phyloP scores from a whole-genome alignment of 2,888 invertebrate species.

The Microplitis manilae region DNA sequence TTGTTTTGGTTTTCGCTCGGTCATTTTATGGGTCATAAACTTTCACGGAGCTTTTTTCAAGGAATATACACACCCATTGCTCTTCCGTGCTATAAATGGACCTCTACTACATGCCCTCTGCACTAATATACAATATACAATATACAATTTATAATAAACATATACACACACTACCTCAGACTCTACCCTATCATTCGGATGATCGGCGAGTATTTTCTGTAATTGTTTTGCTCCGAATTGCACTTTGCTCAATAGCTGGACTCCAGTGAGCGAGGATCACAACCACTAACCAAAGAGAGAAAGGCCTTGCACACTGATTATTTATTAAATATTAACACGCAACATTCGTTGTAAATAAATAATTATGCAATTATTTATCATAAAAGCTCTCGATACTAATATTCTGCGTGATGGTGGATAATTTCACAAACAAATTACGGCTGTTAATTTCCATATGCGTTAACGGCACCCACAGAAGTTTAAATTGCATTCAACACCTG shows the following conservation, averaged over 20 bases:
- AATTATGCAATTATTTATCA: too few relatives aligned
- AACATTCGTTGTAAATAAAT: too few relatives aligned
- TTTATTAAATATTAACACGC: too few relatives aligned
- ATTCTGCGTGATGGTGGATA: too few relatives aligned
- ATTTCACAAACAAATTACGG: too few relatives aligned
- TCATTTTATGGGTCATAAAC: conserved; percentile 56
- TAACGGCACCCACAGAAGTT: too few relatives aligned
- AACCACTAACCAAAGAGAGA: too few relatives aligned
- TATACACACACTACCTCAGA: conserved; percentile 49
- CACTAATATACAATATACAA: conserved; percentile 42
- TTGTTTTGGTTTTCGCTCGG: conserved; percentile 50
- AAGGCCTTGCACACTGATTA: too few relatives aligned
- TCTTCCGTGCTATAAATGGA: neutral
- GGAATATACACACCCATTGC: conserved; percentile 41
- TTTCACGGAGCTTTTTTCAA: conserved; percentile 51
- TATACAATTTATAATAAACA: conserved; percentile 43
- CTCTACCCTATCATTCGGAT: conserved; percentile 52
- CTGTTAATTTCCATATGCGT: too few relatives aligned
- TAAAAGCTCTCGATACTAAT: too few relatives aligned
- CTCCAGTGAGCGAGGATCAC: too few relatives aligned
- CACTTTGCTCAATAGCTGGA: conserved; percentile 29
- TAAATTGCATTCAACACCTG: neutral
- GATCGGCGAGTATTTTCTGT: conserved; percentile 48
- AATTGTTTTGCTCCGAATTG: conserved; percentile 47
- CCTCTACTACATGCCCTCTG: conserved; percentile 7